These are phyloP conservation scores for Porites evermanni DNA, from an alignment of 92 coral and sea anemone genomes.

Conservation along the genomic window DNA sequence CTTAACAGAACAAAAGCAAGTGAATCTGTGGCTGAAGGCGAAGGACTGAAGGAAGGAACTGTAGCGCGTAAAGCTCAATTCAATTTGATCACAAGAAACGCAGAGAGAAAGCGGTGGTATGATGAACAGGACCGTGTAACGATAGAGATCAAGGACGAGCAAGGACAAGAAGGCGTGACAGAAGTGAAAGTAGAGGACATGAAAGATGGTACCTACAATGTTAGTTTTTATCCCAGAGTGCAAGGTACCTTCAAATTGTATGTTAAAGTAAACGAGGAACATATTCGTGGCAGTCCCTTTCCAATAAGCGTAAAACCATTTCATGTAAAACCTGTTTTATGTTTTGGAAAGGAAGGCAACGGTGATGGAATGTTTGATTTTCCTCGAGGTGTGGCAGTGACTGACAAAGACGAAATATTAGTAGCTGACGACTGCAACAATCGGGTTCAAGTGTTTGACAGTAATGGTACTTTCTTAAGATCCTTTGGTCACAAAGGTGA, in stretches of 20 bases:
- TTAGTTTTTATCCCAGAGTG: slow-evolving; percentile 1
- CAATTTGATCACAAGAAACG: neutral
- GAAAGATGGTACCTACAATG: neutral
- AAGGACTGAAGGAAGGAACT: neutral
- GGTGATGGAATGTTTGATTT: neutral
- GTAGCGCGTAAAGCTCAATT: slow-evolving; percentile 1
- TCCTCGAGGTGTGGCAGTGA: slow-evolving; percentile 6
- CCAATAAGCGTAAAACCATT: neutral
- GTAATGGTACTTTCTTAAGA: too few relatives aligned
- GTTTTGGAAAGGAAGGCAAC: neutral
- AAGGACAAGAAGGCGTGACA: neutral
- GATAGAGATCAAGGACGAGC: neutral
- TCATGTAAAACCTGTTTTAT: neutral
- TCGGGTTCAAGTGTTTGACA: too few relatives aligned
- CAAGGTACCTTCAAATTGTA: neutral
- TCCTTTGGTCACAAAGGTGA: neutral
- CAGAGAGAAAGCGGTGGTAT: neutral
- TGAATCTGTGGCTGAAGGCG: neutral
- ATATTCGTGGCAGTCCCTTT: neutral
- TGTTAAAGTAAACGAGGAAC: neutral
- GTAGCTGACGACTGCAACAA: neutral
- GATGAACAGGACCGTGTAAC: neutral
- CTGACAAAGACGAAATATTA: slow-evolving; percentile 1
- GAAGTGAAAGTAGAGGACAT: neutral
- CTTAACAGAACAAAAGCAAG: neutral